Conservation (phyloP, 92 coral and sea anemone species). For the Diadumene lineata region DNA sequence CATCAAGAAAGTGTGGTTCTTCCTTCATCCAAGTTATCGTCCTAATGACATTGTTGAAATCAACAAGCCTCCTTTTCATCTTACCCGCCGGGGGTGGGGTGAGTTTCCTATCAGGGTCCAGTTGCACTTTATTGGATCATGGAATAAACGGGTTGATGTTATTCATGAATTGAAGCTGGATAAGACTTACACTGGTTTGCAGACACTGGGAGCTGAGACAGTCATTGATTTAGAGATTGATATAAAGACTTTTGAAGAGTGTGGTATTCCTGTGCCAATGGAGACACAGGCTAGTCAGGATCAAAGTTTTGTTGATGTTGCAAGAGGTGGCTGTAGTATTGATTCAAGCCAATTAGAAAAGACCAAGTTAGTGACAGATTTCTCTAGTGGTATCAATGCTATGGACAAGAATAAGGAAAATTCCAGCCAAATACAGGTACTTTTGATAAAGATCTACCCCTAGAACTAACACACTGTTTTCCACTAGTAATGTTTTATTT, state of each 20-base stretch:
- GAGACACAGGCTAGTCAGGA: neutral
- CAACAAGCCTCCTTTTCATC: constrained; percentile 90
- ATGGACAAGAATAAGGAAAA: neutral
- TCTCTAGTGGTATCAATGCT: neutral
- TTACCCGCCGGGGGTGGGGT: constrained; percentile 99
- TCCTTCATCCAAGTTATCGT: constrained; percentile 96
- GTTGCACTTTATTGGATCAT: constrained; percentile 85
- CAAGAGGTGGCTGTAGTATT: neutral
- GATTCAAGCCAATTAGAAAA: neutral
- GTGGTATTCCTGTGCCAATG: constrained; percentile 34
- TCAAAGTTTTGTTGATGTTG: neutral
- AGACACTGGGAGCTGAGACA: constrained; percentile 97
- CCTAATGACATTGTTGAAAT: constrained; percentile 98
- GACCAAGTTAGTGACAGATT: constrained; percentile 1
- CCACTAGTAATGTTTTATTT: too few relatives aligned
- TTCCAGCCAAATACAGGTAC: neutral
- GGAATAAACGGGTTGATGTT: constrained; percentile 92
- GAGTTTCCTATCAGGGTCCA: constrained; percentile 97
- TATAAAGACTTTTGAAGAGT: constrained; percentile 79
- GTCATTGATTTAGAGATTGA: constrained; percentile 94
- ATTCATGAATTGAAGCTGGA: constrained; percentile 93
- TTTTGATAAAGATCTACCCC: neutral
- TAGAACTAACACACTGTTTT: too few relatives aligned
- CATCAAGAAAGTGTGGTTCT: constrained; percentile 95
- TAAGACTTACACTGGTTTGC: constrained; percentile 95